Base-by-base conservation (phyloP, 2,797 vertebrate species). In the Bufotes viridis region DNA sequence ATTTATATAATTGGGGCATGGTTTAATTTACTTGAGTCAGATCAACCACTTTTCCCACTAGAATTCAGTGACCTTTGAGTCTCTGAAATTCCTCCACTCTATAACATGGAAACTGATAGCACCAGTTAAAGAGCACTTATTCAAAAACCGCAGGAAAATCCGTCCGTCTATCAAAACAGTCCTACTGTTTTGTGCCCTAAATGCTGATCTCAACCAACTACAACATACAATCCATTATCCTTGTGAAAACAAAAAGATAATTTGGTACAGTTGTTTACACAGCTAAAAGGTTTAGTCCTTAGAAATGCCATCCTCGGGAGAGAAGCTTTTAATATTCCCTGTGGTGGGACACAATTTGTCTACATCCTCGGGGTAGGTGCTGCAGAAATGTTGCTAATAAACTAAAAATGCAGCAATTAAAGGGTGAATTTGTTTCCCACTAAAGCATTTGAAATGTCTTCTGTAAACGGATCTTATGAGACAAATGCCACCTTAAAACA, bases 171-270 rank as follows among this genome's bases (percentile, higher is more conserved):
- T 90, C 88, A 91, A 93, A 93, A 93, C 90, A 92, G 87, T 91
- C 90, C 92, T 93, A 90, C 92, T 92, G 91, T 89, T 90, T 90
- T 83, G 82, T 90, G 90, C 90, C 91, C 90, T 91, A 90, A 91
- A 93, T 87, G 89, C 91, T 88, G 90, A 90, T 91, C 88, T 90
- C 83, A 90, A 79, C 88, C 90, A 90, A 92, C 91, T 89, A 90
- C 90, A 91, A 91, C 90, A 90, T 29, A 91, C 91, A 93, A 87
- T 84, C 80, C 60, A 78, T 92, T 93, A 92, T 92, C 92, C 91
- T 91, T 93, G 78, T 83, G 72, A 90, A 93, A 93, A 94, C 91
- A 93, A 86, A 91, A 89, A 87, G 82, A 82, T 91, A 91, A 91
- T 93, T 91, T 89, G 17, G 79, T 90, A 87, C 91, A 92, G 91